These are phyloP conservation scores for Pandemis heparana DNA, from an alignment of 2,888 invertebrate species.

Conservation along the genomic window DNA sequence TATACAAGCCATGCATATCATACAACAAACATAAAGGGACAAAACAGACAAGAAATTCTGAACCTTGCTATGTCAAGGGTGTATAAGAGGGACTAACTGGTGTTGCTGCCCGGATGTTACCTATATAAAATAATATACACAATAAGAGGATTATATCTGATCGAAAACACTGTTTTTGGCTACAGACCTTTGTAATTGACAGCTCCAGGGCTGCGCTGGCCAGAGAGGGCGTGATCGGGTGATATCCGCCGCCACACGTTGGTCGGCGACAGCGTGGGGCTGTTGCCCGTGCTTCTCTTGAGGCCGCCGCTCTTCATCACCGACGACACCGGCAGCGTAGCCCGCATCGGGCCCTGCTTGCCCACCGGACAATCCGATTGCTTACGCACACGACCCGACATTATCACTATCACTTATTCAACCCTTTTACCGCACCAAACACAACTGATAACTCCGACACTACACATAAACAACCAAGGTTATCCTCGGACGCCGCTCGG, in stretches of 20 bases:
- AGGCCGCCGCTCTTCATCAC: conserved; percentile 88
- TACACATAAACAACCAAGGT: conserved; percentile 66
- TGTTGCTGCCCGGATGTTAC: background rate
- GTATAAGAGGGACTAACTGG: background rate
- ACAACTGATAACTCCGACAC: conserved; percentile 59
- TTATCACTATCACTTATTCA: conserved; percentile 63
- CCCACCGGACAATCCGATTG: conserved; percentile 88
- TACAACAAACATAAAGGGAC: no score
- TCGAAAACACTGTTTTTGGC: background rate
- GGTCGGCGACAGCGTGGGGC: conserved; percentile 88
- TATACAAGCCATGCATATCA: background rate
- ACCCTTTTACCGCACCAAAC: conserved; percentile 52
- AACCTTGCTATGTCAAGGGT: background rate
- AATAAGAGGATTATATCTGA: background rate
- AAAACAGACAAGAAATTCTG: background rate
- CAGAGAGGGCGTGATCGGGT: conserved; percentile 89
- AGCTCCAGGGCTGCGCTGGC: conserved; percentile 91
- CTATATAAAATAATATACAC: background rate
- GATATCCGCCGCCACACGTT: conserved; percentile 89
- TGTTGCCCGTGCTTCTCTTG: conserved; percentile 86
- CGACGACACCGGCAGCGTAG: conserved; percentile 91
- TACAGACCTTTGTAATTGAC: conserved; percentile 88
- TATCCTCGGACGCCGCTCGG: conserved; percentile 74
- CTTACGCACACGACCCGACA: conserved; percentile 88
- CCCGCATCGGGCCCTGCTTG: conserved; percentile 89